Conservation (phyloP, 2,888 invertebrate genomes). For the Lobophora halterata region DNA sequence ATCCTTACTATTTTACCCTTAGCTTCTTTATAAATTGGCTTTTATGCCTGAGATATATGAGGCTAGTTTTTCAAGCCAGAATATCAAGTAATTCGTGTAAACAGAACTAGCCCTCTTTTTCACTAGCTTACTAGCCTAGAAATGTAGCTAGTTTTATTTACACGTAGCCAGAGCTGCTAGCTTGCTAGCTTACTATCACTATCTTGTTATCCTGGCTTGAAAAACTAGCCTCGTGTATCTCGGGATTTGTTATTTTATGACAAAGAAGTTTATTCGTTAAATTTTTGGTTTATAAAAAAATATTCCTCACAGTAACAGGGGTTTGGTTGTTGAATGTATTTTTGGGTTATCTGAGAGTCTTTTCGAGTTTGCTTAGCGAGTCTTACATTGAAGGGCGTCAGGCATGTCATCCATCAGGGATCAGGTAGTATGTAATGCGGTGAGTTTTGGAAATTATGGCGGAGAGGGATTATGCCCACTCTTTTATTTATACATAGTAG, state of each 20-base stretch:
- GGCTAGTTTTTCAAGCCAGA: too few relatives aligned
- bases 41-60: too few relatives aligned
- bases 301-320: constrained; percentile 4
- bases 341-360: constrained; percentile 23
- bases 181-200: too few relatives aligned
- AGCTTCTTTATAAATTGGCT: constrained; percentile 16
- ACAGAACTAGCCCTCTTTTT: too few relatives aligned
- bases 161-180: too few relatives aligned
- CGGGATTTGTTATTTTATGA: too few relatives aligned
- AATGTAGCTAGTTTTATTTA: too few relatives aligned
- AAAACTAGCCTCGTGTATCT: too few relatives aligned
- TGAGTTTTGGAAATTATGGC: constrained; percentile 79
- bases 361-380: constrained; percentile 71
- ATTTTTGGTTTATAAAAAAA: constrained; percentile 5
- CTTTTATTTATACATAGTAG: constrained; percentile 60
- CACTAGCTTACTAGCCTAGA: too few relatives aligned
- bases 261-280: constrained; percentile 2
- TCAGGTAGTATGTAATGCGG: constrained; percentile 70
- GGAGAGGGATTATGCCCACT: constrained; percentile 80
- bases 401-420: constrained; percentile 64
- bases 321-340: background rate
- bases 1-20: constrained; percentile 25
- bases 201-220: too few relatives aligned
- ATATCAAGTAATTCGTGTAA: too few relatives aligned
- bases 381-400: constrained; percentile 56